Percentiles rank a stretch among this genome's conserved stretches.
Conservation (phyloP, 2,888 invertebrate genomes). For the Aleiodes leptofemur region DNA sequence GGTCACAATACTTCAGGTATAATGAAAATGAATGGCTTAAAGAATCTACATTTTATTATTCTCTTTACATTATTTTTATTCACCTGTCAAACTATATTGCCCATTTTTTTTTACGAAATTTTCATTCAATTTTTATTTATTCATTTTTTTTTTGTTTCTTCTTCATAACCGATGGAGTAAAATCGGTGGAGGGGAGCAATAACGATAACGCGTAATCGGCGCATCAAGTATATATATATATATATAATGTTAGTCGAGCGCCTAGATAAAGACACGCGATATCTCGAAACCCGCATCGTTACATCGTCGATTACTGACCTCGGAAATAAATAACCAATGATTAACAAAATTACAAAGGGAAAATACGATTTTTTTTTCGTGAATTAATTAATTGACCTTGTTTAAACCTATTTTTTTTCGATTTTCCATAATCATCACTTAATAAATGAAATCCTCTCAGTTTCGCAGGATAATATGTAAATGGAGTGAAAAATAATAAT, state of each 20-base stretch:
- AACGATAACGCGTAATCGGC: conserved; percentile 44
- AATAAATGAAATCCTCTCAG: not conserved
- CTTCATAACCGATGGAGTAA: not conserved
- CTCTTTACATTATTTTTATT: not conserved
- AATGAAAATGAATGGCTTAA: conserved; percentile 13
- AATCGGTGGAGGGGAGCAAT: not conserved
- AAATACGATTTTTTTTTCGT: too few species aligned
- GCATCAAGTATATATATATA: conserved; percentile 28
- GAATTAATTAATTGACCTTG: too few species aligned
- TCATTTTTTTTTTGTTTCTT: too few species aligned
- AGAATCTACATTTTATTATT: conserved; percentile 4
- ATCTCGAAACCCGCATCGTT: conserved; percentile 44
- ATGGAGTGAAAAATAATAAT: not conserved
- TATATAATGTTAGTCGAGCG: conserved; percentile 34
- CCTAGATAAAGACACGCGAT: conserved; percentile 42
- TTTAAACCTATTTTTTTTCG: too few species aligned
- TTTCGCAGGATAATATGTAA: not conserved
- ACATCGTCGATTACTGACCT: conserved; percentile 46
- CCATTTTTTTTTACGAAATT: too few species aligned
- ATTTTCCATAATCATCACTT: too few species aligned
- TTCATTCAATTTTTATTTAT: too few species aligned
- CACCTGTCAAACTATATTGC: not conserved
- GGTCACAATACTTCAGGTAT: conserved; percentile 25
- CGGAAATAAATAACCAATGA: conserved; percentile 39
- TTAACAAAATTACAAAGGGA: not conserved